These are phyloP conservation scores for Dolichoris vasculosae DNA, from an alignment of 1,140 invertebrate species.

Conservation along the genomic window DNA sequence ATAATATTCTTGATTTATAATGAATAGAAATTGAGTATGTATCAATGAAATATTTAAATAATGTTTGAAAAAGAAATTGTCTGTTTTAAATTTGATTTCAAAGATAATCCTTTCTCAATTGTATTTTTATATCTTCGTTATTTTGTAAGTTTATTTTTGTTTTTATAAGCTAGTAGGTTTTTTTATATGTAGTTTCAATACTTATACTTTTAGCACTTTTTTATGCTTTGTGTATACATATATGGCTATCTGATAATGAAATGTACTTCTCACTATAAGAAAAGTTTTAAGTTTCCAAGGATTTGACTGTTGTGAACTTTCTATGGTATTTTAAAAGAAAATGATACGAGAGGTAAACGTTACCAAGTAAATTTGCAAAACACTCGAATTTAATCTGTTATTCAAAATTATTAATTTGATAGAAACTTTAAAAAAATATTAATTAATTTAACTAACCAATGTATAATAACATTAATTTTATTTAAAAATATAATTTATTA, in stretches of 20 bases:
- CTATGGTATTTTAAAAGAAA: slow-evolving; percentile 1
- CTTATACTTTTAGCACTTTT: neutral
- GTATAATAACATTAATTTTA: neutral
- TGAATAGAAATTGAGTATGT: neutral
- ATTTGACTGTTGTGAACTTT: neutral
- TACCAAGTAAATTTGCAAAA: neutral
- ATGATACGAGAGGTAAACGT: neutral
- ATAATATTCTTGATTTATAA: neutral
- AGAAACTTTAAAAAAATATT: neutral
- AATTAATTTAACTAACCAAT: neutral
- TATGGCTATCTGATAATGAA: neutral
- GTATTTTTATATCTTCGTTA: neutral
- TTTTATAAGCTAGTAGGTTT: neutral
- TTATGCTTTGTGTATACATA: too few species aligned
- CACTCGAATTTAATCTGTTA: neutral
- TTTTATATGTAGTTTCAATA: neutral
- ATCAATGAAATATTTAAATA: neutral
- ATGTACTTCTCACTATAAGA: neutral
- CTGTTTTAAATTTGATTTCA: neutral
- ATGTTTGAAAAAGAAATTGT: neutral
- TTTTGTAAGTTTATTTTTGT: neutral
- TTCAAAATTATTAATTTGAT: neutral
- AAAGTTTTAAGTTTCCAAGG: neutral
- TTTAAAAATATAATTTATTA: too few species aligned
- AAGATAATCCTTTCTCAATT: neutral